Conservation (phyloP, 2,113 vertebrate genomes). For the pig (Sus scrofa) region T2T-Sscrofa CM000813.6:101126501-101127000, state of each 20-base stretch:
- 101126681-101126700: conserved; percentile 46
- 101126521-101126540: neutral
- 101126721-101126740: neutral
- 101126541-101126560: neutral
- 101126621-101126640: neutral
- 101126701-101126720: neutral
- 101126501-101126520: conserved; percentile 14
- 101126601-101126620: neutral
- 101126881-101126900: too few species aligned
- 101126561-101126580: neutral
- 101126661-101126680: neutral
- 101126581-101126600: neutral
- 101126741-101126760: conserved; percentile 48
- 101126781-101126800: neutral
- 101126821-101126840: neutral
- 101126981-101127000: too few species aligned
- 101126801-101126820: neutral
- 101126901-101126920: too few species aligned
- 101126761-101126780: neutral
- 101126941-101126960: too few species aligned
- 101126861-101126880: neutral
- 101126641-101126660: neutral
- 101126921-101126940: too few species aligned
- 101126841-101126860: conserved; percentile 46
- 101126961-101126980: too few species aligned